Evolutionary conservation across 2,888 invertebrate genomes (phyloP).

Genomic region (Seira ritae): DNA sequence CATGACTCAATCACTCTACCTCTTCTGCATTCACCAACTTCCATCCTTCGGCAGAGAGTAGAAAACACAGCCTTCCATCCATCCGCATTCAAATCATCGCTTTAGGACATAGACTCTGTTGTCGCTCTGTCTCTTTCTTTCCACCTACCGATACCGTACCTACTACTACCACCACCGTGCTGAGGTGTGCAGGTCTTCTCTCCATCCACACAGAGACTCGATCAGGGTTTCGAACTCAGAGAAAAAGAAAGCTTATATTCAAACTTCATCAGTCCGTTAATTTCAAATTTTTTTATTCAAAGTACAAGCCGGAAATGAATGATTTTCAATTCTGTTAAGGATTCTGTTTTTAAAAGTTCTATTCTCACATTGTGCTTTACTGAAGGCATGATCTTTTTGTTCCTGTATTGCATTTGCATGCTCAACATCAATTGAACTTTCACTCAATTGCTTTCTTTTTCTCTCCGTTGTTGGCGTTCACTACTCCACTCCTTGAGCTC

Average conservation of each 20-base stretch:
- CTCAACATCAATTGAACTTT: too few relatives aligned
- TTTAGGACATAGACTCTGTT: conserved; percentile 47
- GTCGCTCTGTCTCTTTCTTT: conserved; percentile 51
- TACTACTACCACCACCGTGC: not conserved
- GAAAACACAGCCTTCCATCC: conserved; percentile 33
- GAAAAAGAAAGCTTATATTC: too few relatives aligned
- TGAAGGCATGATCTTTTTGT: too few relatives aligned
- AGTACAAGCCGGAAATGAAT: too few relatives aligned
- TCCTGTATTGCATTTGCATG: too few relatives aligned
- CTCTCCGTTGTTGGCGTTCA: conserved; percentile 24
- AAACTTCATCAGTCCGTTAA: too few relatives aligned
- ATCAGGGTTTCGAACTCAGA: not conserved
- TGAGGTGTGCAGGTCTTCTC: conserved; percentile 27
- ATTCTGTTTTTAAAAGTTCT: too few relatives aligned
- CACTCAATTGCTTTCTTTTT: too few relatives aligned
- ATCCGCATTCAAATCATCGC: conserved; percentile 35
- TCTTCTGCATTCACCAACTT: conserved; percentile 57
- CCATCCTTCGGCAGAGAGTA: conserved; percentile 41
- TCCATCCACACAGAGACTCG: not conserved
- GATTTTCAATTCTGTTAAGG: too few relatives aligned
- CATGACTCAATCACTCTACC: conserved; percentile 48
- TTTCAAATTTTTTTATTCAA: too few relatives aligned
- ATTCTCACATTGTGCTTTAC: too few relatives aligned
- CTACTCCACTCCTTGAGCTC: too few relatives aligned
- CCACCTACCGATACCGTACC: conserved; percentile 37